Conservation (phyloP, 1,140 invertebrate species). For the Mactra quadrangularis region DNA sequence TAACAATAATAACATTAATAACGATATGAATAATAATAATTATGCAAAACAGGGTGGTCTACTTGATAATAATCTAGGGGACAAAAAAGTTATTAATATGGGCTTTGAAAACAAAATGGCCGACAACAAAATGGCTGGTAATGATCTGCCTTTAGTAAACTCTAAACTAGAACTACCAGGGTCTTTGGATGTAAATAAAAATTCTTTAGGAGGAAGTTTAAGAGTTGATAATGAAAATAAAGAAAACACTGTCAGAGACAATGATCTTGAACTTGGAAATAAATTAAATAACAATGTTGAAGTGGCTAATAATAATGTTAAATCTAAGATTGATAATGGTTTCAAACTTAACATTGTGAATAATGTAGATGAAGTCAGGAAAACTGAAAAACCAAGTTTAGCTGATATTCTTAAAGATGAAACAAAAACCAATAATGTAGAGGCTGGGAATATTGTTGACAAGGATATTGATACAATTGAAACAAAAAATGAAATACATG, state of each 20-base stretch:
- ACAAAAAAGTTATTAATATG: not conserved
- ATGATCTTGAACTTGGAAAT: too few species aligned
- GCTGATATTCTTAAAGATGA: too few species aligned
- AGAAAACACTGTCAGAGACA: too few species aligned
- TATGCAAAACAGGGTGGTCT: not conserved
- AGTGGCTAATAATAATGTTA: not conserved
- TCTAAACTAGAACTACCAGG: too few species aligned
- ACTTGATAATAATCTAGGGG: too few species aligned
- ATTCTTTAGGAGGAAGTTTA: not conserved
- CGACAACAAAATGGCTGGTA: not conserved
- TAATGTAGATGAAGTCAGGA: not conserved
- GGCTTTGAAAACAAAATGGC: too few species aligned
- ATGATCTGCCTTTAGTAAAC: too few species aligned
- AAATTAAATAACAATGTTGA: too few species aligned
- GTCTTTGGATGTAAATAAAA: constrained; percentile 15
- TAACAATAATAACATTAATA: not conserved
- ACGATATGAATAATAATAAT: not conserved
- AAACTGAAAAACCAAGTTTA: constrained; percentile 19
- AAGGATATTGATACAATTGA: not conserved
- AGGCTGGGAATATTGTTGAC: not conserved
- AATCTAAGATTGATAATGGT: not conserved
- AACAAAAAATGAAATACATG: too few species aligned
- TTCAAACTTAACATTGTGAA: constrained; percentile 2
- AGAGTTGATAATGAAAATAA: too few species aligned
- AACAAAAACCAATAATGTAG: not conserved